These are phyloP conservation scores for Intellagama lesueurii DNA, from an alignment of 2,797 vertebrate genomes.

Conservation along the genomic window DNA sequence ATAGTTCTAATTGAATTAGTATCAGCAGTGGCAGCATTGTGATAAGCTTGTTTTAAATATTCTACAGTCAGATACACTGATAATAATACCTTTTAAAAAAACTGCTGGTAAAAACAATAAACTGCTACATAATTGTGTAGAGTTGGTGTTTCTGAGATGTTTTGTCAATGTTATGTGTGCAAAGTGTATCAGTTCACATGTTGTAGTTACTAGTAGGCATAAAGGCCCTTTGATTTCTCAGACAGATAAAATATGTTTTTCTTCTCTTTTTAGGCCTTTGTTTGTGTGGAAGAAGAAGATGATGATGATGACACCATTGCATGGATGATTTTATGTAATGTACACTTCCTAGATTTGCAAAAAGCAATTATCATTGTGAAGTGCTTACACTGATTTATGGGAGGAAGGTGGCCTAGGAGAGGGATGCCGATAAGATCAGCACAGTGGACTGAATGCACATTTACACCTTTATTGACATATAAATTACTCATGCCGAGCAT, in stretches of 20 bases:
- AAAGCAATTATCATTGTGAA: slow-evolving; percentile 67
- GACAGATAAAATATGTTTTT: slow-evolving; percentile 38
- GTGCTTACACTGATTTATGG: slow-evolving; percentile 80
- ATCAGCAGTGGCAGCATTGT: not conserved
- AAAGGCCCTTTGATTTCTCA: slow-evolving; percentile 36
- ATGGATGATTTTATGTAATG: slow-evolving; percentile 69
- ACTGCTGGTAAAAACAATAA: not conserved
- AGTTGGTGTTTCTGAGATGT: not conserved
- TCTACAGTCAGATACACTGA: not conserved
- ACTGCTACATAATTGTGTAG: not conserved
- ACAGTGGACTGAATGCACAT: slow-evolving; percentile 79
- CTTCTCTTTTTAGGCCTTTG: slow-evolving; percentile 66
- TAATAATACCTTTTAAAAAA: not conserved
- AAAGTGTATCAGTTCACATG: slow-evolving; percentile 15
- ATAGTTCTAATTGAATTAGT: not conserved
- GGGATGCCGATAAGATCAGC: slow-evolving; percentile 79
- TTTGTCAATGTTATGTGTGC: not conserved
- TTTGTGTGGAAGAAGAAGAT: slow-evolving; percentile 68
- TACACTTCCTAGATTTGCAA: slow-evolving; percentile 69
- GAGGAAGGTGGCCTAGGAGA: slow-evolving; percentile 74
- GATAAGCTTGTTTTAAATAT: not conserved
- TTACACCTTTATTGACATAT: slow-evolving; percentile 80
- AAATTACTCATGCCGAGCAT: slow-evolving; percentile 79
- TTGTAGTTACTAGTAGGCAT: slow-evolving; percentile 33
- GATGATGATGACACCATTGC: slow-evolving; percentile 70